phyloP scores from a whole-genome alignment of 35 echinoderm and acorn worm species.

The Eucidaris tribuloides region DNA sequence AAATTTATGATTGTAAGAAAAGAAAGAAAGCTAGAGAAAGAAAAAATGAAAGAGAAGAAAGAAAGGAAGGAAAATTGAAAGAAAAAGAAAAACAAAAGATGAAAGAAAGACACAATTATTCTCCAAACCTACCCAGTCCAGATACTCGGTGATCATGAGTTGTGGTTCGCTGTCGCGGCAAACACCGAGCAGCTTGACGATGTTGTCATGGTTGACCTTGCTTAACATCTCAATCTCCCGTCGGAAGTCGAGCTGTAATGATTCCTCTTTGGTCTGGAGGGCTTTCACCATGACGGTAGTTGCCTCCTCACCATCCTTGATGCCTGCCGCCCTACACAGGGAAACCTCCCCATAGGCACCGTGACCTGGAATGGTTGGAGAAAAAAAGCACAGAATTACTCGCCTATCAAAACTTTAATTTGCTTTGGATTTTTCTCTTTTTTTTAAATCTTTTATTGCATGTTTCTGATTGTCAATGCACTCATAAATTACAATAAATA shows the following conservation, averaged over 20 bases:
- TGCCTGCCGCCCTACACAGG: conserved; percentile 80
- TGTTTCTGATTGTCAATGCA: no score
- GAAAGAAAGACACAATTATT: no score
- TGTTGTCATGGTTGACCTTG: conserved; percentile 91
- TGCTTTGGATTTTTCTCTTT: no score
- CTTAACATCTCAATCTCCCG: conserved; percentile 96
- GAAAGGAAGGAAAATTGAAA: no score
- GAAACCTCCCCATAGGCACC: conserved; percentile 92
- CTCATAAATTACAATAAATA: no score
- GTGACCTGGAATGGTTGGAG: conserved; percentile 58
- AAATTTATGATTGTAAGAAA: no score
- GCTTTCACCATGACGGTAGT: conserved; percentile 97
- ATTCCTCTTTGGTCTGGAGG: conserved; percentile 75
- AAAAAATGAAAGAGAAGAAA: no score
- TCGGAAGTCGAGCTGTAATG: conserved; percentile 82
- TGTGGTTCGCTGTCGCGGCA: conserved; percentile 88
- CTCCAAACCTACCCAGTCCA: conserved; percentile 99
- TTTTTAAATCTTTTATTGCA: no score
- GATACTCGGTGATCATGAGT: conserved; percentile 95
- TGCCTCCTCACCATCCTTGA: conserved; percentile 90
- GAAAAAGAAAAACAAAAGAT: no score
- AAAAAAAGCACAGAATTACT: no score
- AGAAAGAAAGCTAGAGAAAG: no score
- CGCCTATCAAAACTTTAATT: no score
- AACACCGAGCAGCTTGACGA: conserved; percentile 88